Conservation (phyloP, 2,888 invertebrate species). For the Erebia epiphron region DNA sequence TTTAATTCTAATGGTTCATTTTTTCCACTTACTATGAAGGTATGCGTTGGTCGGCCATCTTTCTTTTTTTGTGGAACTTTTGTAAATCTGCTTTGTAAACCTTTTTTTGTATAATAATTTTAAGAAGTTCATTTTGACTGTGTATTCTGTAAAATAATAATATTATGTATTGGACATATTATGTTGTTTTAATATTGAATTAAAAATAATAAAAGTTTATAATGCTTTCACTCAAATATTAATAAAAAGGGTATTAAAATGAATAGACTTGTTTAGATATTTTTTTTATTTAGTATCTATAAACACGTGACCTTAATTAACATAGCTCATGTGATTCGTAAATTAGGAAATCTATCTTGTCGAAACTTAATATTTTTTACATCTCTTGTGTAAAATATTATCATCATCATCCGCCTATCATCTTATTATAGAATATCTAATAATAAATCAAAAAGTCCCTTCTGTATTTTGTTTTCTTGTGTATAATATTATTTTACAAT, state of each 20-base stretch:
- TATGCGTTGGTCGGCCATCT: too few species aligned
- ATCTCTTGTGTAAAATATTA: not conserved
- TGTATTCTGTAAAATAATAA: too few species aligned
- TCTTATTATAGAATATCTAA: not conserved
- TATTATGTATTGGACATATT: too few species aligned
- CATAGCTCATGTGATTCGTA: constrained; percentile 23
- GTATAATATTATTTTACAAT: too few species aligned
- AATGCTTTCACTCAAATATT: too few species aligned
- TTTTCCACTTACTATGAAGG: too few species aligned
- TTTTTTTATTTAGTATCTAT: constrained; percentile 31
- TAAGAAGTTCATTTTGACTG: not conserved
- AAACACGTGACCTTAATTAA: constrained; percentile 36
- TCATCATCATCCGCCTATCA: not conserved
- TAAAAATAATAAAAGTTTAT: too few species aligned
- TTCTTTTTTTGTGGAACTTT: not conserved
- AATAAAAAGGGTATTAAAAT: constrained; percentile 26
- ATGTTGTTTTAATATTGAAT: too few species aligned
- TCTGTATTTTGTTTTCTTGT: too few species aligned
- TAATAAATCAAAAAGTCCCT: not conserved
- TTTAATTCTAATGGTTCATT: too few species aligned
- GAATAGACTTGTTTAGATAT: constrained; percentile 23
- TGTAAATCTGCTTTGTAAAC: not conserved
- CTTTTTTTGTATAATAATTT: not conserved
- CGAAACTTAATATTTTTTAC: not conserved
- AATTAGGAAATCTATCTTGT: constrained; percentile 21